Conservation (phyloP, 2,113 vertebrate genomes). For the Bucco capensis region DNA sequence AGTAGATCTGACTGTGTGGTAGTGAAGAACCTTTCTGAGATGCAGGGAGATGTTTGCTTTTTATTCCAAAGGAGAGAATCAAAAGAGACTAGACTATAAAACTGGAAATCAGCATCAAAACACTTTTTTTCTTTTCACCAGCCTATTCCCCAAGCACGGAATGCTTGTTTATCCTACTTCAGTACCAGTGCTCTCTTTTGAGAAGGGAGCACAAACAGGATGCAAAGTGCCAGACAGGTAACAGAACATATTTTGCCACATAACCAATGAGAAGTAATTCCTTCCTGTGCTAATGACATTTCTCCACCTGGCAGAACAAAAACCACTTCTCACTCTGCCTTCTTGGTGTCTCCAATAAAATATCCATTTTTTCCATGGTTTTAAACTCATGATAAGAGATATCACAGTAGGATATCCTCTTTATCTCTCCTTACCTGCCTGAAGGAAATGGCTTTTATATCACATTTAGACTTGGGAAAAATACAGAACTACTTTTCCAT, state of each 20-base stretch:
- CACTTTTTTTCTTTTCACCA: neutral
- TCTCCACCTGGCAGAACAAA: neutral
- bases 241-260: neutral
- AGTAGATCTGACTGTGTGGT: neutral
- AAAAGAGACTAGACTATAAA: neutral
- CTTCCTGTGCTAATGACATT: neutral
- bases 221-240: neutral
- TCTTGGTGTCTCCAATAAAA: neutral
- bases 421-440: neutral
- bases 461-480: neutral
- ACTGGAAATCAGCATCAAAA: neutral
- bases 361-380: neutral
- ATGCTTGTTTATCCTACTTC: neutral
- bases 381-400: neutral
- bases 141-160: neutral
- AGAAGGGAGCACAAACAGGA: neutral
- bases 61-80: neutral
- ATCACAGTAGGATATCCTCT: neutral
- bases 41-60: neutral
- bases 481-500: neutral
- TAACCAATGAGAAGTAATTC: neutral
- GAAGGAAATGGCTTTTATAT: neutral
- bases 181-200: neutral
- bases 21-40: neutral
- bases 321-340: neutral